Evolutionary conservation across 2,113 vertebrate species (phyloP).

Genomic region (Corythoichthys haematopterus): DNA sequence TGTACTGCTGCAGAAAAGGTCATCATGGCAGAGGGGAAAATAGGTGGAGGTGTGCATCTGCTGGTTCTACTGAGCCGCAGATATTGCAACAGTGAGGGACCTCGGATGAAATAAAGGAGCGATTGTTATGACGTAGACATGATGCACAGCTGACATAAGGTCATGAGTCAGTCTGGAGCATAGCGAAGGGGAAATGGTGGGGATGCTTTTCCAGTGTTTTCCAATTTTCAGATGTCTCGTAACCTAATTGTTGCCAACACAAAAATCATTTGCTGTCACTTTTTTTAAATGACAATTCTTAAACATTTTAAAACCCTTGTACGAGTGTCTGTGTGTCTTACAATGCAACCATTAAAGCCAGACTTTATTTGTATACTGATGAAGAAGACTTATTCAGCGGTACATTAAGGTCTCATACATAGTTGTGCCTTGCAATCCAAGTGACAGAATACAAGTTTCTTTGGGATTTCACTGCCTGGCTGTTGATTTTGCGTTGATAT

Average conservation of each 20-base stretch:
- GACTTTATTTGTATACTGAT: too few relatives aligned
- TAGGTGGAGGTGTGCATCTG: slow-evolving; percentile 37
- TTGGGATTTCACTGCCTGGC: too few relatives aligned
- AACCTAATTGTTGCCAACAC: not conserved
- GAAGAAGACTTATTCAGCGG: too few relatives aligned
- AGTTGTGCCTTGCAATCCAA: too few relatives aligned
- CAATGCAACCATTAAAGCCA: too few relatives aligned
- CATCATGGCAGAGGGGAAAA: slow-evolving; percentile 19
- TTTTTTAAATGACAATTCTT: not conserved
- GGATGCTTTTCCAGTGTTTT: not conserved
- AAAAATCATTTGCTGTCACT: not conserved
- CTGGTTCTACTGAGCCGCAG: slow-evolving; percentile 37
- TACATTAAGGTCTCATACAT: too few relatives aligned
- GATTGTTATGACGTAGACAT: slow-evolving; percentile 24
- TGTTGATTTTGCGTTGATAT: too few relatives aligned
- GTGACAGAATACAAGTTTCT: too few relatives aligned
- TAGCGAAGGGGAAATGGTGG: not conserved
- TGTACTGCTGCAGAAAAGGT: slow-evolving; percentile 60
- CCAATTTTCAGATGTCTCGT: not conserved
- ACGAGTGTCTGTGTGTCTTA: not conserved
- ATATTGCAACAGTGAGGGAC: slow-evolving; percentile 23
- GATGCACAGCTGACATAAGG: slow-evolving; percentile 50
- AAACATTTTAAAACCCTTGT: not conserved
- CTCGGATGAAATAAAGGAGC: slow-evolving; percentile 15
- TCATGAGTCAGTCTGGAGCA: slow-evolving; percentile 32